These are phyloP conservation scores for Cheilosia pagana DNA, from an alignment of 2,888 invertebrate genomes.

Conservation along the genomic window DNA sequence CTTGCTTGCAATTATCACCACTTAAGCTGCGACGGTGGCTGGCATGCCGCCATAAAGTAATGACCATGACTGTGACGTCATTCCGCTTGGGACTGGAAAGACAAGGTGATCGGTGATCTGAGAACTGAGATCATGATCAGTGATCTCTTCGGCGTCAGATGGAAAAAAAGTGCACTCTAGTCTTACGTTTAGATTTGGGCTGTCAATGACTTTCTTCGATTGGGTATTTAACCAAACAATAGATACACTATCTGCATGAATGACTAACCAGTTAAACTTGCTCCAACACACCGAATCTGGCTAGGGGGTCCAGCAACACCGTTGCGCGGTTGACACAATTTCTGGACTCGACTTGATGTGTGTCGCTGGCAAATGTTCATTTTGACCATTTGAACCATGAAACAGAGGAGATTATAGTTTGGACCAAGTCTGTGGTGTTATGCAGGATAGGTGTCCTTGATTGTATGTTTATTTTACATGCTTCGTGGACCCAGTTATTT, in stretches of 20 bases:
- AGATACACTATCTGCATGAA: constrained; percentile 42
- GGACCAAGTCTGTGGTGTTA: constrained; percentile 26
- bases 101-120: background rate
- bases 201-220: constrained; percentile 11
- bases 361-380: constrained; percentile 36
- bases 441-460: constrained; percentile 62
- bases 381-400: constrained; percentile 54
- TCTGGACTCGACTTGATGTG: constrained; percentile 30
- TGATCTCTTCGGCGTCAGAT: constrained; percentile 9
- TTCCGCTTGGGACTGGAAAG: background rate
- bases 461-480: constrained; percentile 14
- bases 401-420: constrained; percentile 11
- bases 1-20: constrained; percentile 31
- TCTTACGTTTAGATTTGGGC: constrained; percentile 15
- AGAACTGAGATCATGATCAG: background rate
- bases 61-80: constrained; percentile 58
- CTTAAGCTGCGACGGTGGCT: constrained; percentile 23
- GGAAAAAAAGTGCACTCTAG: background rate
- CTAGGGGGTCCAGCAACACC: constrained; percentile 1
- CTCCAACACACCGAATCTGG: constrained; percentile 31
- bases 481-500: constrained; percentile 32
- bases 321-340: constrained; percentile 58
- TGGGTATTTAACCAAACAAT: constrained; percentile 29
- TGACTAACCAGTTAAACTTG: constrained; percentile 70
- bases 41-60: background rate